phyloP scores from a whole-genome alignment of 1,140 invertebrate species.

The Luehdorfia chinensis region DNA sequence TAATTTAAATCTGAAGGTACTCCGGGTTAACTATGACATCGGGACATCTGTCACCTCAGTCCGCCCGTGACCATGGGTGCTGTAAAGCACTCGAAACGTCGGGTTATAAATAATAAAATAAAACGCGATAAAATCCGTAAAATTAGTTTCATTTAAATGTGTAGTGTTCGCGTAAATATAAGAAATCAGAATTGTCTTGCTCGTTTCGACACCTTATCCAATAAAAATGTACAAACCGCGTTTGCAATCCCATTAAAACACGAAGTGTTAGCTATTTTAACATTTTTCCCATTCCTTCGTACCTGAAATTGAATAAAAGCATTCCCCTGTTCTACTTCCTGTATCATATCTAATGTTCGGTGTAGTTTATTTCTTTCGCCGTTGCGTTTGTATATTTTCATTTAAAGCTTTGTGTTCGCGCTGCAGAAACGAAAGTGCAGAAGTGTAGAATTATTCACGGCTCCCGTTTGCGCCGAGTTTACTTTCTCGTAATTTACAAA shows the following conservation, averaged over 20 bases:
- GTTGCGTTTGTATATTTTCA: constrained; percentile 15
- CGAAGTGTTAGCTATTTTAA: background rate
- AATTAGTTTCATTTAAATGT: too few species aligned
- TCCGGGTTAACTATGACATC: too few species aligned
- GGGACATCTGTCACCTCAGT: too few species aligned
- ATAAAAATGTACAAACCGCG: too few species aligned
- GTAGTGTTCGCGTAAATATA: too few species aligned
- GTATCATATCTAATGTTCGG: constrained; percentile 4
- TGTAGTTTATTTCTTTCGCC: constrained; percentile 10
- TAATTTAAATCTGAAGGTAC: too few species aligned
- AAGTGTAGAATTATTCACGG: constrained; percentile 13
- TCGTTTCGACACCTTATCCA: too few species aligned
- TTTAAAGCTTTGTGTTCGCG: constrained; percentile 5
- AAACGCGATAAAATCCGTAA: too few species aligned
- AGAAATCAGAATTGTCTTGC: too few species aligned
- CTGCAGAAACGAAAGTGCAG: constrained; percentile 12
- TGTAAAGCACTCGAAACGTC: too few species aligned
- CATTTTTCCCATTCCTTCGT: background rate
- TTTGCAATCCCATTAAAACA: background rate
- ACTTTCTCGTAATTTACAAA: constrained; percentile 5
- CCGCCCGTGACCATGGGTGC: too few species aligned
- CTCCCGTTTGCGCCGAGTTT: background rate
- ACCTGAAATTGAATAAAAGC: constrained; percentile 9
- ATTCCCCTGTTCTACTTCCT: background rate
- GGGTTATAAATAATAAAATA: too few species aligned